Evolutionary conservation across 1,140 invertebrate genomes (phyloP).

Genomic region (Cyphomyrmex costatus): DNA sequence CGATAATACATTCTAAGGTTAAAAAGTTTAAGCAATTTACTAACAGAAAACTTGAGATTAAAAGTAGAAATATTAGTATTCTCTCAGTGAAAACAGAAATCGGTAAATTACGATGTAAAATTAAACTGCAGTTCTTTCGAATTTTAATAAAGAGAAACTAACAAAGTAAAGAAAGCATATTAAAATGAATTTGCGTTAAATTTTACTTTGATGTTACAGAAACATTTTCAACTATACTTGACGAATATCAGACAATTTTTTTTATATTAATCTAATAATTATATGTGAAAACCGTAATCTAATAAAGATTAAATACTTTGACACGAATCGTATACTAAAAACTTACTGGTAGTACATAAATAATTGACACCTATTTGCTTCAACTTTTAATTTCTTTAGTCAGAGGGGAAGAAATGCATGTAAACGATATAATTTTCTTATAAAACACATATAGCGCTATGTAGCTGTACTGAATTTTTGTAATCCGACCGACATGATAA

Average conservation of each 20-base stretch:
- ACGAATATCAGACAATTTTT: not conserved
- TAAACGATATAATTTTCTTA: not conserved
- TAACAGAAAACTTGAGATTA: not conserved
- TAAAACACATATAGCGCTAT: not conserved
- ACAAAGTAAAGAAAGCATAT: not conserved
- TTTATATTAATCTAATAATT: not conserved
- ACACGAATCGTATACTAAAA: not conserved
- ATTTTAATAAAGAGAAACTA: conserved; percentile 40
- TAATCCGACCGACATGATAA: conserved; percentile 20
- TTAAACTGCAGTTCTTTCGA: not conserved
- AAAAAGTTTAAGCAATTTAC: conserved; percentile 2
- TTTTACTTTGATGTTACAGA: not conserved
- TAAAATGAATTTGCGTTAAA: not conserved
- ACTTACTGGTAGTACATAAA: not conserved
- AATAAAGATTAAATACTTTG: conserved; percentile 1
- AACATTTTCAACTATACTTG: not conserved
- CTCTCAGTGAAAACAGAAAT: not conserved
- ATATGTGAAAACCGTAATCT: not conserved
- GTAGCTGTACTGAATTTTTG: conserved; percentile 26
- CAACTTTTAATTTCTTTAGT: not conserved
- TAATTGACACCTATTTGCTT: not conserved
- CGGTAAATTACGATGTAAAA: not conserved
- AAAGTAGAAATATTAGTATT: not conserved
- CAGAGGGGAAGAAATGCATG: not conserved
- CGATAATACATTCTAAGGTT: too few species aligned